Percentiles rank a stretch among this genome's conserved stretches.
phyloP scores from a whole-genome alignment of 2,113 vertebrate species.

The Panurus biarmicus region DNA sequence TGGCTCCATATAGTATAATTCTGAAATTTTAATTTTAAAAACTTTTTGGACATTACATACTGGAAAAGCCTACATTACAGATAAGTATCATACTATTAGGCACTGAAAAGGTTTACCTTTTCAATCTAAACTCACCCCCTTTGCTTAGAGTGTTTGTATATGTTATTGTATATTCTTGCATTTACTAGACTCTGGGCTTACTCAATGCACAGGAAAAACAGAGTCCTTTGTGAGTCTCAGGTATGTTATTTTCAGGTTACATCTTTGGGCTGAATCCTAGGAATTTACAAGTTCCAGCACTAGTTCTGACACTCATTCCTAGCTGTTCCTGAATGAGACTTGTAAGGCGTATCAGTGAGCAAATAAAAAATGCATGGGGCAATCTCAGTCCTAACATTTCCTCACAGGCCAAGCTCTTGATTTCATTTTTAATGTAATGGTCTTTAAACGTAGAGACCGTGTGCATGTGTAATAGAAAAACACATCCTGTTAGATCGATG shows the following conservation, averaged over 20 bases:
- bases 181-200: neutral
- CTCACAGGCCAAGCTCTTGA: neutral
- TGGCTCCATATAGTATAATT: neutral
- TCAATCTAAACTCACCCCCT: neutral
- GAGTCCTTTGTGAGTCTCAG: neutral
- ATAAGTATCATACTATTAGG: neutral
- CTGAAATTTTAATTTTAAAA: neutral
- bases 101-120: neutral
- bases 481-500: neutral
- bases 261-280: neutral
- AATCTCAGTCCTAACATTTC: neutral
- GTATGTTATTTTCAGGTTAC: neutral
- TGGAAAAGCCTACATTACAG: neutral
- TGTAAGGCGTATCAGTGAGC: neutral
- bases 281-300: neutral
- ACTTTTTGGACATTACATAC: neutral
- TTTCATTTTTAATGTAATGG: slow-evolving; percentile 33
- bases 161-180: neutral
- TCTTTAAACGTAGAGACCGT: slow-evolving; percentile 8
- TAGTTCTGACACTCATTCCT: neutral
- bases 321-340: neutral
- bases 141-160: neutral
- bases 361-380: slow-evolving; percentile 23
- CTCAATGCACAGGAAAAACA: neutral
- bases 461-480: slow-evolving; percentile 23